These are phyloP conservation scores for Noctua janthina DNA, from an alignment of 2,888 invertebrate species.

Conservation along the genomic window DNA sequence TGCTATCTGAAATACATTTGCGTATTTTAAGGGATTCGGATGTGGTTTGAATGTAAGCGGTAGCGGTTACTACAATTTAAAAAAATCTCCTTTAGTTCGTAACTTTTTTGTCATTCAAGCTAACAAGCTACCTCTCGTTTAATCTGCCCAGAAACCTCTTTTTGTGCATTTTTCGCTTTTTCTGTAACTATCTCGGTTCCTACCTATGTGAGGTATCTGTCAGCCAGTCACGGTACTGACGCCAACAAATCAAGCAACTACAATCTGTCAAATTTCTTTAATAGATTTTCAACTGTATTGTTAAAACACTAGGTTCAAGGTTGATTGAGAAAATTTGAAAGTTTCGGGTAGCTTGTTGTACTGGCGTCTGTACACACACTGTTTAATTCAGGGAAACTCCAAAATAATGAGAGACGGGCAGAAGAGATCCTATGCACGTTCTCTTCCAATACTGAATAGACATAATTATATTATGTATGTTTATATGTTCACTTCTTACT, in stretches of 20 bases:
- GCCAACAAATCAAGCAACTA: too few species aligned
- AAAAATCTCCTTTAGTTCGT: neutral
- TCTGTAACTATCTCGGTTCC: neutral
- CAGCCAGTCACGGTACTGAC: neutral
- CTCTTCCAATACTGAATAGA: neutral
- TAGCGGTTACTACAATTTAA: neutral
- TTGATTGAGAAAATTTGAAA: too few species aligned
- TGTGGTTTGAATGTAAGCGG: conserved; percentile 20
- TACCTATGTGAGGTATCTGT: neutral
- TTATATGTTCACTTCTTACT: neutral
- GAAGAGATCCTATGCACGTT: neutral
- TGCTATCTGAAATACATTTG: conserved; percentile 69
- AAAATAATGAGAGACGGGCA: neutral
- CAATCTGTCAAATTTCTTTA: too few species aligned
- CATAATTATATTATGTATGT: neutral
- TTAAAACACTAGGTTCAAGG: too few species aligned
- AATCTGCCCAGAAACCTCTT: neutral
- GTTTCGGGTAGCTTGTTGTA: too few species aligned
- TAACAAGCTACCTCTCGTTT: neutral
- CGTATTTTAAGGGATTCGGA: conserved; percentile 55
- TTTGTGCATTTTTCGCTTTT: too few species aligned
- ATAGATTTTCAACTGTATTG: too few species aligned
- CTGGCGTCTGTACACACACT: neutral
- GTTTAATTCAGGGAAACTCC: neutral
- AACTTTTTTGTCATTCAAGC: neutral